A percentile compares a stretch with the other conserved stretches of the same genome.
Evolutionary conservation across 2,797 vertebrate genomes (phyloP).

Genomic region (Sorex maritimensis): DNA sequence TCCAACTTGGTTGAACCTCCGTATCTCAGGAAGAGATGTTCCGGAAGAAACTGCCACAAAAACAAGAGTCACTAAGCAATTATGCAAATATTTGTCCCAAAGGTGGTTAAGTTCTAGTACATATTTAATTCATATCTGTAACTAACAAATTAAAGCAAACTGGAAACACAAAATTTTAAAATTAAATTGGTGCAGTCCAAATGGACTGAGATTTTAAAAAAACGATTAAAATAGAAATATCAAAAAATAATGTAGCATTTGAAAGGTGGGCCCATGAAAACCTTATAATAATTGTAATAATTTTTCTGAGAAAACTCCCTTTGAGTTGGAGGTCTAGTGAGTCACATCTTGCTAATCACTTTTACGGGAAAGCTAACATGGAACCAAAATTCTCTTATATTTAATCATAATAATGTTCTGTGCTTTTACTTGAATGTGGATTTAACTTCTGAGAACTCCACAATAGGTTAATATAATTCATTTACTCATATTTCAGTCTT

Average conservation of each 20-base stretch:
- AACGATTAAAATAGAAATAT: conserved; percentile 51
- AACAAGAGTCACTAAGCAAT: conserved; percentile 53
- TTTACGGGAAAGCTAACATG: conserved; percentile 15
- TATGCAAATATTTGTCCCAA: conserved; percentile 75
- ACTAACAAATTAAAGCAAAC: conserved; percentile 68
- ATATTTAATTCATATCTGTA: conserved; percentile 62
- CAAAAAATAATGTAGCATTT: conserved; percentile 49
- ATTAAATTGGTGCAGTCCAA: conserved; percentile 38
- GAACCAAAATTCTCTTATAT: background rate
- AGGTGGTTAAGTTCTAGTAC: conserved; percentile 70
- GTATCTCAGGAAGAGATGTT: conserved; percentile 69
- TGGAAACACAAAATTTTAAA: conserved; percentile 58
- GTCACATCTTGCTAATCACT: conserved; percentile 13
- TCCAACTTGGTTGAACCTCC: conserved; percentile 57
- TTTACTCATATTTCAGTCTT: conserved; percentile 6
- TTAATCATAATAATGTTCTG: conserved; percentile 5
- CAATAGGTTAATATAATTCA: conserved; percentile 28
- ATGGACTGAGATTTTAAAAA: conserved; percentile 36
- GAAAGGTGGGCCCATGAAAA: conserved; percentile 46
- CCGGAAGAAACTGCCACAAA: conserved; percentile 48
- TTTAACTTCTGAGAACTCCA: conserved; percentile 54
- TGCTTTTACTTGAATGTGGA: conserved; percentile 51
- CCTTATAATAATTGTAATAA: background rate
- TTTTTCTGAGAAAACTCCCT: conserved; percentile 13
- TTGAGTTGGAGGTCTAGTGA: conserved; percentile 17